phyloP scores from a whole-genome alignment of 2,797 vertebrate genomes.

The Cottoperca gobio region DNA sequence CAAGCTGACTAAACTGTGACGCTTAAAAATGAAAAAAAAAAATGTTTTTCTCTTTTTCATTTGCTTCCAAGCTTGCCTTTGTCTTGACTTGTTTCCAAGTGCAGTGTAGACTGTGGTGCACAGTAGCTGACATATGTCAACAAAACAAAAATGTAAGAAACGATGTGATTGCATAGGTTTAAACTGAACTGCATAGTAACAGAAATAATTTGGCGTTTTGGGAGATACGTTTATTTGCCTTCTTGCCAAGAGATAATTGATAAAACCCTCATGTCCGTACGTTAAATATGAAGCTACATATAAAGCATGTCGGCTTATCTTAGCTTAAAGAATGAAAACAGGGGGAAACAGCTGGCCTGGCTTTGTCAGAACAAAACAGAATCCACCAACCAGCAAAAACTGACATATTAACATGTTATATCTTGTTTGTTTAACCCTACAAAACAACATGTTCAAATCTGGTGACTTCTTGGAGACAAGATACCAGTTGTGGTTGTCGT shows the following conservation, averaged over 20 bases:
- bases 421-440: background rate
- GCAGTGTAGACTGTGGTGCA: background rate
- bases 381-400: no score
- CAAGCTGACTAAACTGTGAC: background rate
- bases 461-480: no score
- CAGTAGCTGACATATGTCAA: background rate
- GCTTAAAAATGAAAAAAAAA: conserved; percentile 9
- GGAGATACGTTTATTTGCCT: no score
- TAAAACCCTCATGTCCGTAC: no score
- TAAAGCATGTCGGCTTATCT: no score
- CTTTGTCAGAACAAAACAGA: background rate
- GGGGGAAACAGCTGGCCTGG: background rate
- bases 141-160: conserved; percentile 5
- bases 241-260: no score
- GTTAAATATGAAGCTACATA: no score
- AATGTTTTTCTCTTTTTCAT: background rate
- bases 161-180: background rate
- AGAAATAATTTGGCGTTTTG: no score
- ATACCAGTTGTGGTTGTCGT: no score
- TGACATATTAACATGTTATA: no score
- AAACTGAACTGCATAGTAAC: background rate
- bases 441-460: background rate
- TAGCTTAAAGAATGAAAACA: no score
- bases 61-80: conserved; percentile 5
- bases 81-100: conserved; percentile 6